These are phyloP conservation scores for Microtus pennsylvanicus DNA, from an alignment of 2,113 vertebrate species.

Conservation along the genomic window DNA sequence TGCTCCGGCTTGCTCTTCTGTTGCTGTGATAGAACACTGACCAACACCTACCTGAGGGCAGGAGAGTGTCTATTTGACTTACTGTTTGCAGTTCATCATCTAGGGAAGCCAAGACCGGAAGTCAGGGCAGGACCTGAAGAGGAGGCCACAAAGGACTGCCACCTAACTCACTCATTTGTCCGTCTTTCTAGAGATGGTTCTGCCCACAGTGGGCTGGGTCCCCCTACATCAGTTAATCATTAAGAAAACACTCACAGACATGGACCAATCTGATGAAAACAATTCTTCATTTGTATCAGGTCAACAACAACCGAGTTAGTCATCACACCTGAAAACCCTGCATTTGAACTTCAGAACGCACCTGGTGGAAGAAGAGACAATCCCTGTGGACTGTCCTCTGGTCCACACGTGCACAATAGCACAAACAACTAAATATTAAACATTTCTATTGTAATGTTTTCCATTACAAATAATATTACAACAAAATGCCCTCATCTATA, in stretches of 20 bases:
- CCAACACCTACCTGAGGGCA: no score
- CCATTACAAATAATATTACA: slow-evolving; percentile 7
- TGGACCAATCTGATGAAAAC: background rate
- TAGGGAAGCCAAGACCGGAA: background rate
- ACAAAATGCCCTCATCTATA: background rate
- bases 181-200: background rate
- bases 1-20: background rate
- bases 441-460: background rate
- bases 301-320: background rate
- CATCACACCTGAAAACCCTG: background rate
- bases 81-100: background rate
- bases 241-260: background rate
- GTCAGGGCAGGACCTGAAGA: no score
- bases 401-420: no score
- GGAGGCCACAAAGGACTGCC: background rate
- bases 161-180: background rate
- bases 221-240: background rate
- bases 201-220: background rate
- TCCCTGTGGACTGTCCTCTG: background rate
- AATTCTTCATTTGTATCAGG: background rate
- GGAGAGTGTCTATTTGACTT: background rate
- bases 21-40: background rate
- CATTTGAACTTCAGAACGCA: no score
- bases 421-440: background rate
- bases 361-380: background rate